Evolutionary conservation across 2,888 invertebrate genomes (phyloP), one percentile per base, ranked within the genome.

Genomic region (Caenorhabditis sp.): DNA sequence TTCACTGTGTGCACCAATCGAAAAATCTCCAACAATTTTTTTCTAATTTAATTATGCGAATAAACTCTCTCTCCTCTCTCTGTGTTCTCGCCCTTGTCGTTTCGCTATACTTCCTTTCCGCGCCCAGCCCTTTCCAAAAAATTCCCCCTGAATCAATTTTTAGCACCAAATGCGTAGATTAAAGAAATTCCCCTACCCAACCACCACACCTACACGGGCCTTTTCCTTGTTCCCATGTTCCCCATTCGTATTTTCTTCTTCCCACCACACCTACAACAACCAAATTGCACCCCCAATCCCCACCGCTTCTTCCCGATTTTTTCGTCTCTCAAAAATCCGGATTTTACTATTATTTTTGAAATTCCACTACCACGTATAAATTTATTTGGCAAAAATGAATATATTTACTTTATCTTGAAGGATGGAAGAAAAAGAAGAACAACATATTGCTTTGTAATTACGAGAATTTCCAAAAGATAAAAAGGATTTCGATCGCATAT

Each of bases 161-260:
- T 43, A 43, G 43, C 43, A 43, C 12, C 12, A 43, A 43, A 43
- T 43, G 43, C 43, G 17, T 43, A 43, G 43, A 43, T n/a, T n/a
- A 14, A 31, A 31, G 5, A 31, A 4, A 7, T 31, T 52, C 20
- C 21, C 52, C 20, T 5, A 17, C 53, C 21, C 53, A 53, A 21
- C 25, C 56, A 56, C 56, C 56, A 56, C 56, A 56, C 25, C 56
- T 31, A 56, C 56, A 56, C 56, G 56, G 56, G 56, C 56, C 56
- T 10, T 56, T 26, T 56, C 56, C 23, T 56, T 56, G 56, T 56
- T 56, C 56, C 56, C 56, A 56, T 56, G 56, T 56, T 25, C 56
- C 56, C 43, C 17, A 3, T 14, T 14, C 36, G 7, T 10, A 36
- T 36, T 36, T 36, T n/a, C n/a, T 36, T 36, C 36, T 36, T 36